phyloP scores from a whole-genome alignment of 2,888 invertebrate genomes.

The Agriopis aurantiaria region DNA sequence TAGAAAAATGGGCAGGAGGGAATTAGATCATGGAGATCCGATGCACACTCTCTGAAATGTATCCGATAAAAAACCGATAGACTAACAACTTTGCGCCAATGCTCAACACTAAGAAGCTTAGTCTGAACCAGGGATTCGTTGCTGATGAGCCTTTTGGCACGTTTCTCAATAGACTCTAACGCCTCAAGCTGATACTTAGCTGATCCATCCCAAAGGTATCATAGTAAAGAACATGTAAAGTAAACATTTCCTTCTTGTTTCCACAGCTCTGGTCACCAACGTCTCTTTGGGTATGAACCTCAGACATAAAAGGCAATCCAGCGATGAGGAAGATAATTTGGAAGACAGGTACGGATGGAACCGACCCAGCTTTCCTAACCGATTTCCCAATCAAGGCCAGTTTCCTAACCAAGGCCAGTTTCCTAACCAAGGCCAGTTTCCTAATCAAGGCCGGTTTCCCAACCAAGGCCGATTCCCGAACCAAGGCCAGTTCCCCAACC shows the following conservation, averaged over 20 bases:
- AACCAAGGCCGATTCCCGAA: constrained; percentile 39
- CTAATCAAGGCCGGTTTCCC: constrained; percentile 41
- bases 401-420: constrained; percentile 41
- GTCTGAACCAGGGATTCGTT: too few relatives aligned
- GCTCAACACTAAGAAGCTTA: too few relatives aligned
- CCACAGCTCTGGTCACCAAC: constrained; percentile 58
- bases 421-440: constrained; percentile 36
- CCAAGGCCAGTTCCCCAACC: constrained; percentile 40
- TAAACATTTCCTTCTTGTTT: constrained; percentile 4
- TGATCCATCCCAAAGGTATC: too few relatives aligned
- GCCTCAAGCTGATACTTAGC: too few relatives aligned
- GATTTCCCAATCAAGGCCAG: constrained; percentile 38
- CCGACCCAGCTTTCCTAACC: constrained; percentile 34
- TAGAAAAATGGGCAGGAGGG: too few relatives aligned
- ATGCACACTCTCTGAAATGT: too few relatives aligned
- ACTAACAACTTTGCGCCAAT: too few relatives aligned
- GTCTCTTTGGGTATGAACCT: constrained; percentile 54
- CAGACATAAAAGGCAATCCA: constrained; percentile 59
- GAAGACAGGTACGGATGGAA: constrained; percentile 70
- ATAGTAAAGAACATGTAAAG: neutral
- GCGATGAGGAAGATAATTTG: constrained; percentile 48
- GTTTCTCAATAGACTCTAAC: too few relatives aligned
- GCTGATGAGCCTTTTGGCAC: too few relatives aligned
- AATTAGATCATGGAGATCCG: too few relatives aligned
- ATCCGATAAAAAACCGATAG: too few relatives aligned